A percentile compares a stretch with the other conserved stretches of the same genome.
Evolutionary conservation across 1,140 invertebrate species (phyloP).

Genomic region (Monomorium pharaonis): DNA sequence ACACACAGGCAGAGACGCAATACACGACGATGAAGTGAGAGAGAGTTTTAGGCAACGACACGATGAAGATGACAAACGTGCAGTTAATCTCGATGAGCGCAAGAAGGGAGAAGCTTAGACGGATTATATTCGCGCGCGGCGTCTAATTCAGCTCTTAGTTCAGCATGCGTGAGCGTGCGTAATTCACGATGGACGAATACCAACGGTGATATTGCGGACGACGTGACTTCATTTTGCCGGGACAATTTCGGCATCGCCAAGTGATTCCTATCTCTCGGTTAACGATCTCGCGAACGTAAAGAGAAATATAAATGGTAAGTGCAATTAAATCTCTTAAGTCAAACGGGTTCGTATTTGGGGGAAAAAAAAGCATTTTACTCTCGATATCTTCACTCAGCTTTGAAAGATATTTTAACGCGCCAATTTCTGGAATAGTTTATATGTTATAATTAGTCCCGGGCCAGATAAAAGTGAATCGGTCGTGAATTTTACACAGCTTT

Average conservation of each 20-base stretch:
- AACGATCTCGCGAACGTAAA: not conserved
- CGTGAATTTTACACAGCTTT: not conserved
- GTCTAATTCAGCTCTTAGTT: not conserved
- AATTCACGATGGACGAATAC: not conserved
- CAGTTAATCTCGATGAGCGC: conserved; percentile 24
- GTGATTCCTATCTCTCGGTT: not conserved
- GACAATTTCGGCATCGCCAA: not conserved
- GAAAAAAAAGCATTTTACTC: not conserved
- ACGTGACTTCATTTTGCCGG: not conserved
- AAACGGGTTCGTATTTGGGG: not conserved
- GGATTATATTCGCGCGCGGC: not conserved
- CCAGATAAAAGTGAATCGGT: too few species aligned
- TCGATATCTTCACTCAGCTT: not conserved
- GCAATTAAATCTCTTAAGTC: not conserved
- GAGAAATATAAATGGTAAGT: not conserved
- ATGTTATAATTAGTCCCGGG: not conserved
- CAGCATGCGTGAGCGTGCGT: not conserved
- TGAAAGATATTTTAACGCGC: not conserved
- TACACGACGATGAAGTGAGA: conserved; percentile 8
- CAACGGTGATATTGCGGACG: not conserved
- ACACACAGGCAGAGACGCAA: not conserved
- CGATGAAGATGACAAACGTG: conserved; percentile 34
- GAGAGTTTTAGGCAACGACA: conserved; percentile 12
- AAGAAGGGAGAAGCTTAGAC: not conserved
- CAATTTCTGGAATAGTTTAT: not conserved